These are phyloP conservation scores for Drosophila saltans DNA, from an alignment of 1,140 invertebrate species.

Conservation along the genomic window DNA sequence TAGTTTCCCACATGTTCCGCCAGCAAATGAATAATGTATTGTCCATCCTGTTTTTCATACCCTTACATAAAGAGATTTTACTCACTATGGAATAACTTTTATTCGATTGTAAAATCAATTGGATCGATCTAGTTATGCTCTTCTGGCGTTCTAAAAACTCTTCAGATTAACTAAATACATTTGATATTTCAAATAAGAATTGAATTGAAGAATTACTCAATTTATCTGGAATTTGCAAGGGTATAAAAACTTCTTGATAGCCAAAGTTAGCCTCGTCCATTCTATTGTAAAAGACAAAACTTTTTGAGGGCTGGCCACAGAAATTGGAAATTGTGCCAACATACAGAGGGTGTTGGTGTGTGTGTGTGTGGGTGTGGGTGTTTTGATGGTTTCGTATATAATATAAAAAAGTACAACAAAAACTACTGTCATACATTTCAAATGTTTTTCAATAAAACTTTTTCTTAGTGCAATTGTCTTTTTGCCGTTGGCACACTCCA, in stretches of 20 bases:
- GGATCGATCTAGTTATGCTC: too few relatives aligned
- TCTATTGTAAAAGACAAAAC: constrained; percentile 13
- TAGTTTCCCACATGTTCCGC: neutral
- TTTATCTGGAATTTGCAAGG: neutral
- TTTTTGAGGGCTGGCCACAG: constrained; percentile 30
- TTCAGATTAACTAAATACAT: too few relatives aligned
- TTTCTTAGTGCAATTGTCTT: constrained; percentile 71
- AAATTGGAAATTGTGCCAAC: constrained; percentile 24
- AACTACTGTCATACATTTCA: constrained; percentile 67
- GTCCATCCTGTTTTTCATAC: neutral
- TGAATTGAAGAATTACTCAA: too few relatives aligned
- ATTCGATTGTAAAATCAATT: too few relatives aligned
- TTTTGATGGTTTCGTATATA: neutral
- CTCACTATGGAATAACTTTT: neutral
- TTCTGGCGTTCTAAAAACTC: too few relatives aligned
- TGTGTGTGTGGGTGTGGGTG: too few relatives aligned
- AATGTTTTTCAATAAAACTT: constrained; percentile 80
- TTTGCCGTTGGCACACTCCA: constrained; percentile 3
- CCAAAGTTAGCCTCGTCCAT: neutral
- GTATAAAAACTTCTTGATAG: neutral
- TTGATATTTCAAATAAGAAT: too few relatives aligned
- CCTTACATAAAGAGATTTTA: neutral
- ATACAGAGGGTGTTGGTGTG: neutral
- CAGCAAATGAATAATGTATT: neutral
- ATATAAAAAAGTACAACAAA: constrained; percentile 36